phyloP scores from a whole-genome alignment of 2,888 invertebrate species.

The Noctuana brunneofusca region DNA sequence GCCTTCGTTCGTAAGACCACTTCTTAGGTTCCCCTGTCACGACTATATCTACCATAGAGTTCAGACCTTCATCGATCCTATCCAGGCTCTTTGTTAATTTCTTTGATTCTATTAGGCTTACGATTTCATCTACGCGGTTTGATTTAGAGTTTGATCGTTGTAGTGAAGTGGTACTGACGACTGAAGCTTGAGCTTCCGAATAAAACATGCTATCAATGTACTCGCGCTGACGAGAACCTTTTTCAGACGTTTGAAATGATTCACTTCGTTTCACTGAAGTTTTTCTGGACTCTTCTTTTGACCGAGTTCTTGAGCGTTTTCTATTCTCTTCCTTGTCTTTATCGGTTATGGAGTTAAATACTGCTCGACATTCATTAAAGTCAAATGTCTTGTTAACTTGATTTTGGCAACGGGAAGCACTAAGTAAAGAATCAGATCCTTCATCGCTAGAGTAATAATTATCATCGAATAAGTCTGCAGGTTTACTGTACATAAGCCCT shows the following conservation, averaged over 20 bases:
- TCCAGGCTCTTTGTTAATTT: constrained; percentile 90
- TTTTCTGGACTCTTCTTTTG: constrained; percentile 66
- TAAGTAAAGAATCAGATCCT: constrained; percentile 87
- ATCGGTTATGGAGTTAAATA: constrained; percentile 83
- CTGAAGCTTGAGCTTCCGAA: constrained; percentile 68
- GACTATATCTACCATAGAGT: constrained; percentile 88
- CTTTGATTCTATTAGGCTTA: constrained; percentile 83
- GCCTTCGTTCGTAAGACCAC: constrained; percentile 72
- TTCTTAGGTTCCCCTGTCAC: constrained; percentile 82
- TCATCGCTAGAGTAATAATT: constrained; percentile 84
- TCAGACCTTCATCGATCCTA: constrained; percentile 88
- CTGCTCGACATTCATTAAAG: constrained; percentile 80
- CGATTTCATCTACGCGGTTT: constrained; percentile 75
- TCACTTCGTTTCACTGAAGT: constrained; percentile 73
- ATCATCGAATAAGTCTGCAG: constrained; percentile 81
- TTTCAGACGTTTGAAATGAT: constrained; percentile 76
- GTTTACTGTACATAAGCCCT: constrained; percentile 80
- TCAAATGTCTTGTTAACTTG: constrained; percentile 70
- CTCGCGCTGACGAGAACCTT: constrained; percentile 72
- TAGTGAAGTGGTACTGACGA: constrained; percentile 42
- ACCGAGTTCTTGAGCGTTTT: constrained; percentile 66
- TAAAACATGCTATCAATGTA: constrained; percentile 85
- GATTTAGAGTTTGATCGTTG: constrained; percentile 67
- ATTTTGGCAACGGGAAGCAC: constrained; percentile 81
- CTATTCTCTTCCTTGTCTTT: constrained; percentile 67